phyloP scores from a whole-genome alignment of 2,113 vertebrate species.

The Fulmarus glacialis region DNA sequence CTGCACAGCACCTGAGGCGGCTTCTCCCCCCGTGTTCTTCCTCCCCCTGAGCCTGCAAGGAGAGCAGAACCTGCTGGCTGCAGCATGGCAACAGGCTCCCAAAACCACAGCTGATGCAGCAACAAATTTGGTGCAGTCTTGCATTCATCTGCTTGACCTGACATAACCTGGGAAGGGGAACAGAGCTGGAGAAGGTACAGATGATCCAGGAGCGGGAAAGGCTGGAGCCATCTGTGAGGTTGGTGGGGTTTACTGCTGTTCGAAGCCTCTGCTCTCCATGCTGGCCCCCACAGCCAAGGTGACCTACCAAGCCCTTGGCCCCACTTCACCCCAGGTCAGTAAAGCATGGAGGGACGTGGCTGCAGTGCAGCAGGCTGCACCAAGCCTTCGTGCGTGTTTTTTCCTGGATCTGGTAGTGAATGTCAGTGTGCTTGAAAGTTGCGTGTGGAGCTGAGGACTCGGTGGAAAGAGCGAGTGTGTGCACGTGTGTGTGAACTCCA shows the following conservation, averaged over 20 bases:
- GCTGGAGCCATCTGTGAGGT: background rate
- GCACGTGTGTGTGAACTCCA: background rate
- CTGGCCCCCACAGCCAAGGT: background rate
- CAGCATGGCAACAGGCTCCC: background rate
- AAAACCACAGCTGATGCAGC: background rate
- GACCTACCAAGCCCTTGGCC: background rate
- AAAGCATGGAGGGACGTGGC: rapidly evolving
- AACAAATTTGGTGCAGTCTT: background rate
- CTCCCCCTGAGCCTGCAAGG: background rate
- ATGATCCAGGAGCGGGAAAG: background rate
- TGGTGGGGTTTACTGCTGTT: background rate
- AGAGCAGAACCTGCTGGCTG: background rate
- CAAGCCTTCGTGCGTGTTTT: rapidly evolving
- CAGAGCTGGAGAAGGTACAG: background rate
- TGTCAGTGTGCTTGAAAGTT: background rate
- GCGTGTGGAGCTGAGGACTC: background rate
- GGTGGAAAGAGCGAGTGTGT: background rate
- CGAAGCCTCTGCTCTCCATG: background rate
- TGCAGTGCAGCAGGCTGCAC: background rate
- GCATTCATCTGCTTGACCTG: background rate
- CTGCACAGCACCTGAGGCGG: background rate
- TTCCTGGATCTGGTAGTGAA: background rate
- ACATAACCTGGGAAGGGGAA: background rate
- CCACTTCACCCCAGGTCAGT: background rate
- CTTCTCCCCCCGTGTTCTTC: background rate